Evolutionary conservation across 2,888 invertebrate genomes (phyloP).

Genomic region (Ctenicera cuprea): DNA sequence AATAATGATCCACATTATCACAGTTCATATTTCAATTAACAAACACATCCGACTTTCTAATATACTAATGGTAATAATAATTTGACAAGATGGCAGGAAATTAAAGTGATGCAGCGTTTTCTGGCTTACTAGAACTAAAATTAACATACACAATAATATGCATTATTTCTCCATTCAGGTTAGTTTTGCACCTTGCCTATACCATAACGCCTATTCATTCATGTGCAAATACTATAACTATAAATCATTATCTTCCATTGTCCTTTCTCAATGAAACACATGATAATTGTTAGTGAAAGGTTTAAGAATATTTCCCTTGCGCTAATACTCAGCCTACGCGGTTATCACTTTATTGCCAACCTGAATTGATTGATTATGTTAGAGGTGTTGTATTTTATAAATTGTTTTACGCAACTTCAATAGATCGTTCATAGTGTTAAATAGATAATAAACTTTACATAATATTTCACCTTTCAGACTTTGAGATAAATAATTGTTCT

Average conservation of each 20-base stretch:
- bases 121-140: background rate
- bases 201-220: conserved; percentile 57
- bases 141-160: conserved; percentile 32
- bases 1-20: conserved; percentile 16
- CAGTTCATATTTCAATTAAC: conserved; percentile 33
- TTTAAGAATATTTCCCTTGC: conserved; percentile 39
- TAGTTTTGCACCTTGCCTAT: conserved; percentile 45
- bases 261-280: conserved; percentile 49
- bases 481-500: conserved; percentile 10
- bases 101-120: conserved; percentile 34
- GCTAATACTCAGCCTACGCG: conserved; percentile 42
- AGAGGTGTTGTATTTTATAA: conserved; percentile 43
- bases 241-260: conserved; percentile 51
- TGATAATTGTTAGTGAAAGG: conserved; percentile 50
- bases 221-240: conserved; percentile 55
- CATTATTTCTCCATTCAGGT: conserved; percentile 31
- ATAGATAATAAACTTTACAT: conserved; percentile 37
- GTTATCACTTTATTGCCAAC: conserved; percentile 47
- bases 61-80: conserved; percentile 27
- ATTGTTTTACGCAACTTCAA: conserved; percentile 42
- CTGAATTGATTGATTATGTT: conserved; percentile 39
- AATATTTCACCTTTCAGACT: conserved; percentile 14
- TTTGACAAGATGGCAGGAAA: conserved; percentile 33
- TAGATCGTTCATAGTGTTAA: conserved; percentile 40
- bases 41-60: conserved; percentile 22